phyloP scores from a whole-genome alignment of 2,113 vertebrate genomes.

The Leucoraja erinaceus region DNA sequence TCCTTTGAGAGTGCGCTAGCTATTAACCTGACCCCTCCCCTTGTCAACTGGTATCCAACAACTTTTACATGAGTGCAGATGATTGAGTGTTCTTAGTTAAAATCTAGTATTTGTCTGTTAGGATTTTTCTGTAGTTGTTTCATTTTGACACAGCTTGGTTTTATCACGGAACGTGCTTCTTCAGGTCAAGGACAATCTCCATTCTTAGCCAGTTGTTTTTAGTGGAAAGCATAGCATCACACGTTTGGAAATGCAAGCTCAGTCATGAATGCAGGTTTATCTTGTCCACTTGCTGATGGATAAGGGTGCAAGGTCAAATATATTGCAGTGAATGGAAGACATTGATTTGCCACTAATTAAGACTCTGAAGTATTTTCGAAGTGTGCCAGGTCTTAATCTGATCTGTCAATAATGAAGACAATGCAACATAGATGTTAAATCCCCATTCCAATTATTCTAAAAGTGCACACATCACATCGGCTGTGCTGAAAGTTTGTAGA shows the following conservation, averaged over 20 bases:
- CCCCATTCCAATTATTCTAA: not conserved
- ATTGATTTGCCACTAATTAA: slow-evolving; percentile 18
- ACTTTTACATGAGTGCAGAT: not conserved
- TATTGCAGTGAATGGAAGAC: not conserved
- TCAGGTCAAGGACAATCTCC: not conserved
- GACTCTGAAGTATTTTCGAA: not conserved
- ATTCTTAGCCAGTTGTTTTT: not conserved
- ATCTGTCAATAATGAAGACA: not conserved
- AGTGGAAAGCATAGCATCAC: not conserved
- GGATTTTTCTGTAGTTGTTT: not conserved
- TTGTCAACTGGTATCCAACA: not conserved
- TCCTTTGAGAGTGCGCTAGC: not conserved
- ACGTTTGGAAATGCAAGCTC: not conserved
- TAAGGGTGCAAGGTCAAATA: not conserved
- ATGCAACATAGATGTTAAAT: not conserved
- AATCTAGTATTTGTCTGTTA: not conserved
- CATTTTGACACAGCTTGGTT: not conserved
- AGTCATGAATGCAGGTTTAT: not conserved
- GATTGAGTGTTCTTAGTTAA: not conserved
- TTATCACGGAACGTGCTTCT: not conserved
- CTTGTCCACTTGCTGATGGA: not conserved
- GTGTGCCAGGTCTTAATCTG: not conserved
- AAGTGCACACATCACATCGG: not conserved
- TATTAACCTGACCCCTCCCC: not conserved
- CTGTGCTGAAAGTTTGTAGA: not conserved